Evolutionary conservation across 2,113 vertebrate species (phyloP).

Genomic region (Forbesichthys papilliferus): DNA sequence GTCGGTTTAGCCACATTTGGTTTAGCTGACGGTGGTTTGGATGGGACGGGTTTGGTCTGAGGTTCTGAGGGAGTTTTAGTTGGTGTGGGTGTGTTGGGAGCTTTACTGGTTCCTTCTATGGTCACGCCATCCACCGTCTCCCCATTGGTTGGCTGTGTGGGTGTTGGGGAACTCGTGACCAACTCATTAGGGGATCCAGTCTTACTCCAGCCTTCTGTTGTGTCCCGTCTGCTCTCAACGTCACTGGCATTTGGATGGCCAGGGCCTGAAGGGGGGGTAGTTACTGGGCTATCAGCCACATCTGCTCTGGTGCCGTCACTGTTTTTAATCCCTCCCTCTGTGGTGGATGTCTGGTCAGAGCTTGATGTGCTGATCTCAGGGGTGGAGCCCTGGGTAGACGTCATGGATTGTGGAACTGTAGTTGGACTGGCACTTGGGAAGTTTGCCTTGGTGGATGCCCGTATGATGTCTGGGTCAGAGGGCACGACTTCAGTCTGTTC

Average conservation of each 20-base stretch:
- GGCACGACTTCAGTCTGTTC: conserved; percentile 1
- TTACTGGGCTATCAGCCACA: not conserved
- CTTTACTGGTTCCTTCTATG: conserved; percentile 5
- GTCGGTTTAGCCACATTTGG: conserved; percentile 6
- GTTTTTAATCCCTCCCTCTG: conserved; percentile 1
- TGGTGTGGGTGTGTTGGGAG: conserved; percentile 1
- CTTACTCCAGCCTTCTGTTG: not conserved
- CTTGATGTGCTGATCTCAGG: not conserved
- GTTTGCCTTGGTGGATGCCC: not conserved
- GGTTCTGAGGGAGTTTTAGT: conserved; percentile 27
- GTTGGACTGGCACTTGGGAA: not conserved
- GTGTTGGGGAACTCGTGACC: not conserved
- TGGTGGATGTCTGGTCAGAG: not conserved
- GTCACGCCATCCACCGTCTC: not conserved
- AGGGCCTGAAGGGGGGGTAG: not conserved
- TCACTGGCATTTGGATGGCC: conserved; percentile 5
- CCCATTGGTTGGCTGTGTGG: conserved; percentile 1
- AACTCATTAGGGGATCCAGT: not conserved
- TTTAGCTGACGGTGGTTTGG: conserved; percentile 11
- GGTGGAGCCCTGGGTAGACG: not conserved
- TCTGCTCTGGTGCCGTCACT: not conserved
- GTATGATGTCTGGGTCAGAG: not conserved
- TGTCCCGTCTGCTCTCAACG: not conserved
- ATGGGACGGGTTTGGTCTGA: conserved; percentile 16
- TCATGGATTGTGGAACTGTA: conserved; percentile 7